Evolutionary conservation across 2,888 invertebrate species (phyloP).

Genomic region (Erpobdella octoculata): DNA sequence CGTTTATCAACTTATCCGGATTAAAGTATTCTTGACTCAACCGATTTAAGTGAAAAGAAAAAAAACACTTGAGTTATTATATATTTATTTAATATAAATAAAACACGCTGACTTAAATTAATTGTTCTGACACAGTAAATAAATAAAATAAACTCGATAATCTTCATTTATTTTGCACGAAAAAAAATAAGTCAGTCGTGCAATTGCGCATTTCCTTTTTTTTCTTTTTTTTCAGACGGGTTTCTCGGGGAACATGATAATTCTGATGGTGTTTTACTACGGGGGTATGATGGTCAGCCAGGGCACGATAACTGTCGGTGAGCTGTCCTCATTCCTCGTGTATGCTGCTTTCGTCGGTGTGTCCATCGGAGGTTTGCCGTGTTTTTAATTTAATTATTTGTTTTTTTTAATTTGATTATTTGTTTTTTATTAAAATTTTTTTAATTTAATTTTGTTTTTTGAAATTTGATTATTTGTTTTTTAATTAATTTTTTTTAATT

Average conservation of each 20-base stretch:
- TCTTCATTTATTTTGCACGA: too few species aligned
- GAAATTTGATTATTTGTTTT: too few species aligned
- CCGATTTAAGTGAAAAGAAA: too few species aligned
- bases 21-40: too few species aligned
- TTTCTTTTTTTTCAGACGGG: slow-evolving; percentile 42
- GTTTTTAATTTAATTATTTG: neutral
- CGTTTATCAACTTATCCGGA: neutral
- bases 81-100: too few species aligned
- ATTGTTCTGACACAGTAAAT: too few species aligned
- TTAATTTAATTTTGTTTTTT: neutral
- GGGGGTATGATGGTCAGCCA: slow-evolving; percentile 81
- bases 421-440: neutral
- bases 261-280: slow-evolving; percentile 81
- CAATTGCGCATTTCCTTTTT: too few species aligned
- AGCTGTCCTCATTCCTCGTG: slow-evolving; percentile 81
- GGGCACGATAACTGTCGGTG: slow-evolving; percentile 66
- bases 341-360: slow-evolving; percentile 89
- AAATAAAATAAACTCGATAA: too few species aligned
- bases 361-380: slow-evolving; percentile 69
- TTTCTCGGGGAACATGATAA: slow-evolving; percentile 77
- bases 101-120: too few species aligned
- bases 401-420: slow-evolving; percentile 17
- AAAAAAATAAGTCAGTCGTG: too few species aligned
- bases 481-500: too few species aligned
- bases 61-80: too few species aligned